Evolutionary conservation across 2,888 invertebrate genomes (phyloP), one percentile per base, ranked within the genome.

Genomic region (Drosophila demipolita): DNA sequence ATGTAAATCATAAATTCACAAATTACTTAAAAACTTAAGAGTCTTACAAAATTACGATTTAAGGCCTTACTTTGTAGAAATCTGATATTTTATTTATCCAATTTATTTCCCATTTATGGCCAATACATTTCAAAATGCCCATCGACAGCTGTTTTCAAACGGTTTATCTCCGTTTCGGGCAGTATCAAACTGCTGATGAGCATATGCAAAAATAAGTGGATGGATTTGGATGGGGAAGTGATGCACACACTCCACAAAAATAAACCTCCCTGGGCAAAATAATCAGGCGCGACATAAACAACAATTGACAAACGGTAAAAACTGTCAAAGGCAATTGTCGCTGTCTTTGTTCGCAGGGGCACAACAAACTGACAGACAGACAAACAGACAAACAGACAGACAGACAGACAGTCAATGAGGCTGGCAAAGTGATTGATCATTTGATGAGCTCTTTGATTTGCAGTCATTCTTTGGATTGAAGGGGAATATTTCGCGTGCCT

Each of bases 271-370:
- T 35, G 40, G 36, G 53, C 53, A 52, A 55, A 52, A 58, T 79
- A 61, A 66, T 59, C 49, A 58, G 75, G 75, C 84, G 77, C 69
- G 79, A 75, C 71, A 71, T 68, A 71, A 76, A 78, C 88, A 86
- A 79, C 74, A 81, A 88, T 88, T 72, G 87, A 59, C 54, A 67
- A 90, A 87, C 85, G 76, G 84, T 84, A 76, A 78, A 87, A 90
- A 81, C 90, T 90, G 90, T 90, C 87, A 90, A 79, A 72, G 78
- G 85, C 85, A 84, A 90, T 87, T 90, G 89, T 88, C 66, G 67
- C 55, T 53, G 73, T 55, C 78, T 82, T 85, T 85, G 85, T 85
- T 66, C 58, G 58, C 36, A 38, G n/a, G 50, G 76, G 80, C 67
- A 80, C 80, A 82, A 80, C 76, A 80, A 80, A 81, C 72, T 69